Base-by-base conservation (phyloP, 2,888 invertebrate species). In the Polymixis flavicincta region DNA sequence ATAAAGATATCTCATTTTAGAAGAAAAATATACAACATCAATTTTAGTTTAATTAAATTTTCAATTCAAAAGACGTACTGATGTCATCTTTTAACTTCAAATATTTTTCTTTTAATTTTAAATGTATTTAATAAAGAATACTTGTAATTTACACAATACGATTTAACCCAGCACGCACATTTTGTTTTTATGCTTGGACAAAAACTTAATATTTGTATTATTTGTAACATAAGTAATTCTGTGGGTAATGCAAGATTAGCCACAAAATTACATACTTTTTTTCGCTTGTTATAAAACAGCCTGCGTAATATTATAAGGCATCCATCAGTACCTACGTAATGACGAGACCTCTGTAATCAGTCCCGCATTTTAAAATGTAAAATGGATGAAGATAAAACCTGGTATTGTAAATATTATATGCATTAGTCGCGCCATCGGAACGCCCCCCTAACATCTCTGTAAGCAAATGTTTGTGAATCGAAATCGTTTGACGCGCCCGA, bases 401-500 rank as follows among this genome's bases (percentile, higher is more conserved):
- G 0, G 19, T 13, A 2, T 25, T 17, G 17, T 52, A 8, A 28
- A 14, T 61, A 61, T 57, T 22, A 1, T 8, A 55, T 67, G 50
- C 66, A 57, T 67, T 66, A 2, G 54, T 66, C 54, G 66, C 61
- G 52, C 5, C 42, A 45, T 25, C 13, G 32, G 55, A 71, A 83
- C 74, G 45, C 3, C 57, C 45, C 83, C 63, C 28, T 83, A 77
- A 80, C 68, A 63, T 59, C 42, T 50, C 59, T 57, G 64, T 68
- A 64, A 71, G 76, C 75, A 77, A 82, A 86, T 84, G 74, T 82
- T 82, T 84, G 82, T 61, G 28, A 82, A 74, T 67, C 52, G 68
- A 74, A 84, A 61, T 75, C 69, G 75, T 74, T 76, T 73, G 86
- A 78, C 74, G 69, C 48, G 74, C 77, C 57, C 66, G 72, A 66